phyloP scores from a whole-genome alignment of 2,797 vertebrate genomes.

The Tachyglossus aculeatus region DNA sequence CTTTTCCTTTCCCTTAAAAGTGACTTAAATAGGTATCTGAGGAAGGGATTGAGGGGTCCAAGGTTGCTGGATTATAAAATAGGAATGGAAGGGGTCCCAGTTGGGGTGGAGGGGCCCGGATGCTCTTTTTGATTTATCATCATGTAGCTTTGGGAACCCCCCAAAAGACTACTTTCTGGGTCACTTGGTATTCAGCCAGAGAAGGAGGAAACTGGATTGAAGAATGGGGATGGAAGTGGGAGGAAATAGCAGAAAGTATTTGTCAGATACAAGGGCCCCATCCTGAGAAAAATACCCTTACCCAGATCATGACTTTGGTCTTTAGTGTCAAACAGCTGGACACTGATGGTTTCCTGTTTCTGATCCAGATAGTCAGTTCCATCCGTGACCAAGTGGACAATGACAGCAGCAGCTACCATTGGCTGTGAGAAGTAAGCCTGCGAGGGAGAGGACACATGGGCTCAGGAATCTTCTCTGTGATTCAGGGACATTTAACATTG shows the following conservation, averaged over 20 bases:
- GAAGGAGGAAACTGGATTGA: neutral
- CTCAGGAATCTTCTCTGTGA: neutral
- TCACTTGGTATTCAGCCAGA: no score
- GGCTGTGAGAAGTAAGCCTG: slow-evolving; percentile 93
- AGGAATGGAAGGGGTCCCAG: no score
- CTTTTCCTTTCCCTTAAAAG: no score
- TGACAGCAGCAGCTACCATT: slow-evolving; percentile 94
- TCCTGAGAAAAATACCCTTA: slow-evolving; percentile 52
- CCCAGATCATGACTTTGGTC: slow-evolving; percentile 90
- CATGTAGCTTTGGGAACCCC: no score
- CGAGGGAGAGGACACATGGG: slow-evolving; percentile 10
- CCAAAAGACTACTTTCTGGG: no score
- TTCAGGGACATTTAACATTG: no score
- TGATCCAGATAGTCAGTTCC: slow-evolving; percentile 90
- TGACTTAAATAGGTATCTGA: no score
- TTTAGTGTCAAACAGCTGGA: slow-evolving; percentile 92
- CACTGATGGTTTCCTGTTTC: slow-evolving; percentile 90
- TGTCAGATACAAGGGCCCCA: neutral
- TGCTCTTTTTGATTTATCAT: no score
- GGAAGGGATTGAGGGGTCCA: no score
- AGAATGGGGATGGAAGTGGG: accelerated
- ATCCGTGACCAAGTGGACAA: slow-evolving; percentile 93
- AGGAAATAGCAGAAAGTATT: neutral
- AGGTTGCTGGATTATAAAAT: no score
- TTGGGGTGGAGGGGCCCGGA: no score